Evolutionary conservation across 2,888 invertebrate species (phyloP), one percentile per base, ranked within the genome.

Genomic region (Phortica okadai): DNA sequence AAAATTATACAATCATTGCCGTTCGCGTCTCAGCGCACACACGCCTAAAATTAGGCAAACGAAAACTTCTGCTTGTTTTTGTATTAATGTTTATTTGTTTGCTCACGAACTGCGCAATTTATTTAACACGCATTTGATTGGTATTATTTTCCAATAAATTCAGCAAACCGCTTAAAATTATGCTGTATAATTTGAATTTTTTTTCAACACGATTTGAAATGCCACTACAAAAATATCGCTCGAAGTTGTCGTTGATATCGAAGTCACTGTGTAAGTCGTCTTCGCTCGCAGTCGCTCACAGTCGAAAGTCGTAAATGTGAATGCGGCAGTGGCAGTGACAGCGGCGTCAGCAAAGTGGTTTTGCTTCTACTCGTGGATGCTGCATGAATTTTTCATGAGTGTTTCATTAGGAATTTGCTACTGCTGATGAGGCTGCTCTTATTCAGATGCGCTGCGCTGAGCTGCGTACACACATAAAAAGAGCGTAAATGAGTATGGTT

Each of bases 371-470:
- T 67, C 67, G 21, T 67, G 42, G 67, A 67, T 67, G 67, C 67
- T 67, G 45, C 80, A 89, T 90, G 87, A 88, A 90, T 89, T 89
- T 89, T 89, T 88, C 82, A 89, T 89, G 84, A 83, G 83, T 85
- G 83, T 82, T 85, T 66, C 84, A 88, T 84, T 89, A 82, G 83
- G 83, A 84, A 86, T 86, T 84, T 86, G 83, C 77, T 79, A 75
- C 80, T 80, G 16, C 16, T 44, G 44, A 42, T 69, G 69, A 16
- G 33, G 66, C 78, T 82, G 82, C 83, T 82, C 64, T 81, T 33
- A 33, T 33, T 33, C 33, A 2, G 50, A 50, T 50, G 50, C 33
- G 33, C 50, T 50, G 50, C 50, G 50, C 50, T 50, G 50, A 50
- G 50, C 50, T 50, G 50, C 50, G 50, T 50, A 50, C 50, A 50